These are phyloP conservation scores for Clarias batrachus DNA, from an alignment of 2,113 vertebrate species.

Conservation along the genomic window DNA sequence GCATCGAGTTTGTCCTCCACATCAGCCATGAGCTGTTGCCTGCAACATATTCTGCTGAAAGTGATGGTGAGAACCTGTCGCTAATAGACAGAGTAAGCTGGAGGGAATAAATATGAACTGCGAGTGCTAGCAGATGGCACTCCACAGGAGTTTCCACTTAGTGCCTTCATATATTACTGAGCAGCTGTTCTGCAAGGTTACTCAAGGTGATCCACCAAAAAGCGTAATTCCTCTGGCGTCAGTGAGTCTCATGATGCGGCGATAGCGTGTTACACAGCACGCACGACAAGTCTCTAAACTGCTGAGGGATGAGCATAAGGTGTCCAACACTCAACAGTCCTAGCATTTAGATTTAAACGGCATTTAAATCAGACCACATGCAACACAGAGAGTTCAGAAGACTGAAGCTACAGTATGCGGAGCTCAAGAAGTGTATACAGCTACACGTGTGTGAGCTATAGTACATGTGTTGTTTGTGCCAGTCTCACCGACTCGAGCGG, in stretches of 20 bases:
- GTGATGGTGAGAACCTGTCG: background rate
- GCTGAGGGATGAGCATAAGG: background rate
- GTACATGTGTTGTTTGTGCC: background rate
- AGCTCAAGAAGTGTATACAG: no score
- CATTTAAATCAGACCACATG: no score
- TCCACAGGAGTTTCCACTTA: constrained; percentile 39
- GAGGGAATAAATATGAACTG: background rate
- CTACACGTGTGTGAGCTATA: background rate
- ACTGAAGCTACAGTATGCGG: background rate
- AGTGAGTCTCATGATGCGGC: background rate
- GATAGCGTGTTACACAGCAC: no score
- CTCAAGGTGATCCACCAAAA: constrained; percentile 37
- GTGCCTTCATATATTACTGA: constrained; percentile 27
- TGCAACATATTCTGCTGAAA: background rate
- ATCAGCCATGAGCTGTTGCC: background rate
- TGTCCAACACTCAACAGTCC: no score
- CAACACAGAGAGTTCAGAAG: background rate
- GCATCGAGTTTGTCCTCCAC: background rate
- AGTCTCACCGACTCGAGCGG: constrained; percentile 80
- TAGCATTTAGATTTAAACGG: no score
- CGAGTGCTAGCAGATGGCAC: constrained; percentile 43
- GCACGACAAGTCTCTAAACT: background rate
- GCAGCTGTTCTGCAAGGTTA: constrained; percentile 39
- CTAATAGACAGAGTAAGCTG: background rate
- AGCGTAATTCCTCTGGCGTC: background rate